phyloP scores from a whole-genome alignment of 2,888 invertebrate genomes.

The Automeris io region DNA sequence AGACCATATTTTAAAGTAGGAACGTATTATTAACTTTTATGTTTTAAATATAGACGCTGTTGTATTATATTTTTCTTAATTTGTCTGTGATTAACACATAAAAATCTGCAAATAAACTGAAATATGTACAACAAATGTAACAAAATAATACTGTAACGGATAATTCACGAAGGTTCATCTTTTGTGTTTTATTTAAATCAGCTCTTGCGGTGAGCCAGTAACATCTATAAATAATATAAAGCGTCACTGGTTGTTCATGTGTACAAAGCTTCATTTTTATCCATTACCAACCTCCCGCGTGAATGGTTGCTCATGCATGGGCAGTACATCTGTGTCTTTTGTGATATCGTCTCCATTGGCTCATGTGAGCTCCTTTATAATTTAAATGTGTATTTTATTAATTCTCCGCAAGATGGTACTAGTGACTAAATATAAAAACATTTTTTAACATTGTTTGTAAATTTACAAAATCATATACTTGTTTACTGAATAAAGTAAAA shows the following conservation, averaged over 20 bases:
- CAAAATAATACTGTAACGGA: neutral
- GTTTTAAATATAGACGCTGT: no score
- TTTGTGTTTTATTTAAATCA: conserved; percentile 15
- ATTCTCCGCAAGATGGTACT: neutral
- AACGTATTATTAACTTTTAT: no score
- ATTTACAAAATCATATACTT: no score
- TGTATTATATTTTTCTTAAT: neutral
- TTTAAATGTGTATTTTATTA: no score
- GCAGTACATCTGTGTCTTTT: neutral
- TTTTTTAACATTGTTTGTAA: neutral
- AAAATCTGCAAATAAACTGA: neutral
- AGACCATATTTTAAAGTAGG: no score
- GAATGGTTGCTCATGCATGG: neutral
- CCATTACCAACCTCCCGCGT: conserved; percentile 14
- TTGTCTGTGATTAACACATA: neutral
- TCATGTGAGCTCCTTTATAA: neutral
- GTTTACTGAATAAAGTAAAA: no score
- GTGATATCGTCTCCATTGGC: neutral
- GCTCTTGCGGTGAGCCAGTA: conserved; percentile 6
- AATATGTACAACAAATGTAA: neutral
- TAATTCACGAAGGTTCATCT: conserved; percentile 14
- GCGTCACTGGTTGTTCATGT: conserved; percentile 22
- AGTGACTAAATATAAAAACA: neutral
- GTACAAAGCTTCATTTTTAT: conserved; percentile 22
- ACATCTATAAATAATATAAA: conserved; percentile 26